Conservation (phyloP, 2,797 vertebrate species). For the Botia almorhae region DNA sequence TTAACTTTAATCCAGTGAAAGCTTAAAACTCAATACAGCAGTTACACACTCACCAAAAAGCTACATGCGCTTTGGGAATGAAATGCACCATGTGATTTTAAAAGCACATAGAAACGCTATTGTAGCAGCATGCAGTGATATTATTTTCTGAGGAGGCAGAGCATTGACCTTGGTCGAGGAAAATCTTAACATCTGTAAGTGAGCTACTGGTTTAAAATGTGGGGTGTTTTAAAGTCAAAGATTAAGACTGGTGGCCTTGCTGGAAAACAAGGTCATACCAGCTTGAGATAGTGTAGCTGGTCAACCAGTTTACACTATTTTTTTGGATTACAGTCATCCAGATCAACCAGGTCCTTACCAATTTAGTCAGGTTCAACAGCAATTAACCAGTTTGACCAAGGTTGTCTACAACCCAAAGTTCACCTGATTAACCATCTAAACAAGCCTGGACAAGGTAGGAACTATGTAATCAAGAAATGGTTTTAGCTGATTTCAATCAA, state of each 20-base stretch:
- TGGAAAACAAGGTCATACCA: not conserved
- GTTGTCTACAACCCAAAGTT: not conserved
- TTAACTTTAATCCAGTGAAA: slow-evolving; percentile 16
- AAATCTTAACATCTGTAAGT: slow-evolving; percentile 41
- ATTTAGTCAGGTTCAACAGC: not conserved
- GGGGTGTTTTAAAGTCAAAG: not conserved
- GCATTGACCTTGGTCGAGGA: slow-evolving; percentile 41
- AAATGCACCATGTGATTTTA: slow-evolving; percentile 15
- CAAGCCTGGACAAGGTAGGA: not conserved
- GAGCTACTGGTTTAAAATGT: slow-evolving; percentile 11
- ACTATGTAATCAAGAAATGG: not conserved
- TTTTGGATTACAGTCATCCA: not conserved
- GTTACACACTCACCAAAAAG: too few species aligned
- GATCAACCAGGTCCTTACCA: slow-evolving; percentile 1
- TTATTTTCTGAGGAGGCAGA: not conserved
- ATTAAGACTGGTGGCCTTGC: not conserved
- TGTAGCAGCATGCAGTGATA: slow-evolving; percentile 20
- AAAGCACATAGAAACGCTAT: slow-evolving; percentile 30
- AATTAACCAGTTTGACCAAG: not conserved
- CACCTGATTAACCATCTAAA: not conserved
- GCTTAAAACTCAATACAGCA: not conserved
- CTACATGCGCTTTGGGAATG: too few species aligned
- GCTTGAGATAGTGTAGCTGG: not conserved
- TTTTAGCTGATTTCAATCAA: too few species aligned
- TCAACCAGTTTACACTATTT: not conserved